Base-by-base conservation (phyloP, 2,113 vertebrate genomes). In the Carettochelys insculpta region DNA sequence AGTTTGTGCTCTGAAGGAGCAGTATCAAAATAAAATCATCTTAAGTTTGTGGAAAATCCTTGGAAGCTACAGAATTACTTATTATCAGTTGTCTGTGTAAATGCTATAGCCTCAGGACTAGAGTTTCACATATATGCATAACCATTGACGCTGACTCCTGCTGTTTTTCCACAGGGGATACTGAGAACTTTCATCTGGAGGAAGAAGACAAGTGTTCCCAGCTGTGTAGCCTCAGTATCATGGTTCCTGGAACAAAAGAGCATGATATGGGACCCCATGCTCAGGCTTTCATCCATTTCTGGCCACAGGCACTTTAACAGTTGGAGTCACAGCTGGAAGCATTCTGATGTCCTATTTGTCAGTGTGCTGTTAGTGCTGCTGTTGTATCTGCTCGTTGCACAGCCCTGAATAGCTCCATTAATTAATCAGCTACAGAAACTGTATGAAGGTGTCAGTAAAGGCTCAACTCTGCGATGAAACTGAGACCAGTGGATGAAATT, bases 1-100 rank as follows among this genome's bases (percentile, higher is more conserved):
- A 1, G 19, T 11, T 47, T 31, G 16, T 31, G n/a, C 2, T 1
- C 2, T 14, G 25, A 1, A 3, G 25, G 65, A 17, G 31, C 6
- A 16, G 38, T 0, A 0, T 7, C 31, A 8, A 52, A 34, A 24
- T 41, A 10, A 50, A 34, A 41, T 3, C 10, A 45, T 16, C 2
- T 1, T 29, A 2, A 58, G 29, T 10, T 0, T 5, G 1, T 20
- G 24, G 45, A 27, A 78, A 29, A 4, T 4, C 2, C n/a, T n/a
- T 13, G 20, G 34, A 5, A 4, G 68, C 12, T 16, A 34, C 2
- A 0, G 3, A 0, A 65, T 65, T 19, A 65, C 34, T 3, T 29
- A 11, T 3, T 4, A 0, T 45, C 5, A 2, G 14, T 20, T 6
- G 52, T 5, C 1, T 0, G 2, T 4, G 5, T 9, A n/a, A 5